Evolutionary conservation across 2,888 invertebrate species (phyloP), one percentile per base, ranked within the genome.

Genomic region (Axea sp.): DNA sequence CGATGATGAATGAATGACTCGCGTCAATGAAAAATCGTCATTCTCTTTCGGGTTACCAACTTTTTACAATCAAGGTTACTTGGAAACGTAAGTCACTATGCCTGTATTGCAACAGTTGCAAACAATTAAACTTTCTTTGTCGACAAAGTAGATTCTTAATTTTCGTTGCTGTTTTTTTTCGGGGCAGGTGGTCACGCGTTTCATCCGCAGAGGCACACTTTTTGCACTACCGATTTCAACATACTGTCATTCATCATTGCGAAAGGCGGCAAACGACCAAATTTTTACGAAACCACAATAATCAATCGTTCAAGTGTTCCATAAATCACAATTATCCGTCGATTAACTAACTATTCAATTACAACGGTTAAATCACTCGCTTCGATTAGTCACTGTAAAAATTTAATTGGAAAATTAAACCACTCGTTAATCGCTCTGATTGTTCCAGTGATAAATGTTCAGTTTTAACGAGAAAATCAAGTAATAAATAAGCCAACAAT

Each of bases 171-270:
- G 14, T 6, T 7, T 19, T 35, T 60, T 59, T 67, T 57, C 12
- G 37, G 17, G 24, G 51, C 17, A 22, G 22, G 37, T 33, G 26
- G 59, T 59, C 43, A 59, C 59, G 43, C 41, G 43, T 59, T 26
- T 43, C 41, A 22, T 35, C 15, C 19, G 39, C 28, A n/a, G 12
- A 11, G 39, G 14, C 17, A 59, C 35, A 35, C 33, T 62, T 64
- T 71, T 71, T 71, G 51, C 26, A 31, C 1, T n/a, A 7, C 41
- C 31, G 39, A 47, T 71, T 71, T 71, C 71, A 49, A 45, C 65
- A 45, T 22, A 9, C 15, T 22, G 51, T 43, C 59, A 59, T 59
- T 68, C 59, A 51, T 51, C 51, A 43, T 41, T 62, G 41, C 31
- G 15, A 49, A 62, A 49, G 60, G 9, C 45, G 33, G 37, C 47